phyloP scores from a whole-genome alignment of 2,888 invertebrate species.

The Drosophila greeni region DNA sequence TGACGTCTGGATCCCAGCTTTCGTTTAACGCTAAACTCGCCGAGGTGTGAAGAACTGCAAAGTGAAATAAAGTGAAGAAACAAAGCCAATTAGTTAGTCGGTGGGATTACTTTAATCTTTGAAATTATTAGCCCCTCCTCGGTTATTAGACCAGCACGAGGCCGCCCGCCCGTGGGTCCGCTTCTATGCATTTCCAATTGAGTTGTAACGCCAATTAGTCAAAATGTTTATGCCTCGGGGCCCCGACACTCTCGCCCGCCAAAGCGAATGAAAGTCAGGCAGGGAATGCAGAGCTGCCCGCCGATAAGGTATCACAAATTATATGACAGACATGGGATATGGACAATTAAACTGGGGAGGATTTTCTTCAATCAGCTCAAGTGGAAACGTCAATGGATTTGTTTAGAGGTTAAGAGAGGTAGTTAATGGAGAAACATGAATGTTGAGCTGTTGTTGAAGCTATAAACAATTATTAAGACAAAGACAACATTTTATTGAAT shows the following conservation, averaged over 20 bases:
- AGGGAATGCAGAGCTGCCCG: conserved; percentile 7
- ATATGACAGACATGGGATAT: conserved; percentile 31
- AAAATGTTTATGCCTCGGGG: conserved; percentile 40
- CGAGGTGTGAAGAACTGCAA: conserved; percentile 96
- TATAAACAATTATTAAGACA: too few relatives aligned
- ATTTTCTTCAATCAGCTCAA: conserved; percentile 1
- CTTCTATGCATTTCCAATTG: conserved; percentile 51
- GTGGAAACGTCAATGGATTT: conserved; percentile 15
- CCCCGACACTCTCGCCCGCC: background rate
- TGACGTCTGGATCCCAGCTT: conserved; percentile 98
- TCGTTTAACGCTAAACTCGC: conserved; percentile 98
- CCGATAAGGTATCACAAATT: conserved; percentile 26
- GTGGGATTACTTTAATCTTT: conserved; percentile 34
- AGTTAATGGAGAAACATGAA: background rate
- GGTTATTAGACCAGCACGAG: conserved; percentile 47
- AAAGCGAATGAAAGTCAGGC: conserved; percentile 18
- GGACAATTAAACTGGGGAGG: conserved; percentile 26
- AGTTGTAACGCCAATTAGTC: conserved; percentile 61
- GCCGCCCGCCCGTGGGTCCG: conserved; percentile 30
- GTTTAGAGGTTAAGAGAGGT: background rate
- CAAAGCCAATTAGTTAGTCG: conserved; percentile 59
- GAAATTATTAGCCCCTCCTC: conserved; percentile 14
- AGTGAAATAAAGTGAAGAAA: conserved; percentile 67
- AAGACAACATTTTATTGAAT: too few relatives aligned
- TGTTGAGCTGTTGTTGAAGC: too few relatives aligned